A percentile compares a stretch with the other conserved stretches of the same genome.
Evolutionary conservation across 2,113 vertebrate genomes (phyloP).

Genomic region (Jacana jacana): DNA sequence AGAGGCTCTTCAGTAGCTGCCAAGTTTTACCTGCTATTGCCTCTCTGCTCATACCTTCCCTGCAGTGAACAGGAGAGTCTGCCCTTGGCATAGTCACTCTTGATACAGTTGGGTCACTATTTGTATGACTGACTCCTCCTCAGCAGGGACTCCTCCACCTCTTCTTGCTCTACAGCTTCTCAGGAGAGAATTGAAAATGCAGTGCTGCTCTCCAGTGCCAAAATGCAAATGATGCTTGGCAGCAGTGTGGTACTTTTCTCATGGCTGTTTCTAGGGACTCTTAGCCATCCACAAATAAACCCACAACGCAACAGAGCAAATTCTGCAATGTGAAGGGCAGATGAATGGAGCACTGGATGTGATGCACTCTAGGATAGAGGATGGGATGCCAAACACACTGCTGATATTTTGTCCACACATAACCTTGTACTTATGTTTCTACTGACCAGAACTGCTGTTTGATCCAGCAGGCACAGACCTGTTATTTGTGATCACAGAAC

Average conservation of each 20-base stretch:
- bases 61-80: not conserved
- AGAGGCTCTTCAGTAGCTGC: not conserved
- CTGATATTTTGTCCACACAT: not conserved
- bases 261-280: not conserved
- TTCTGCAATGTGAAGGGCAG: not conserved
- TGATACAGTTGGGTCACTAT: not conserved
- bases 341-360: not conserved
- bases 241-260: not conserved
- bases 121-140: not conserved
- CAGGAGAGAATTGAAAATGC: not conserved
- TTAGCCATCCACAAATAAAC: not conserved
- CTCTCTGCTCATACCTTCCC: not conserved
- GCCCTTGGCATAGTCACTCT: not conserved
- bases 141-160: too few relatives aligned
- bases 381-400: not conserved
- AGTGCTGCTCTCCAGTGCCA: not conserved
- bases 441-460: not conserved
- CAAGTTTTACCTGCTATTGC: not conserved
- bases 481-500: not conserved
- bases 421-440: not conserved
- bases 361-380: not conserved
- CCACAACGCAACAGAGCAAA: not conserved
- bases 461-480: not conserved
- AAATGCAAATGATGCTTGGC: conserved; percentile 46
- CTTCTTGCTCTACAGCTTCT: conserved; percentile 26